Conservation (phyloP, 2,888 invertebrate species). For the Syrista parreyssii region DNA sequence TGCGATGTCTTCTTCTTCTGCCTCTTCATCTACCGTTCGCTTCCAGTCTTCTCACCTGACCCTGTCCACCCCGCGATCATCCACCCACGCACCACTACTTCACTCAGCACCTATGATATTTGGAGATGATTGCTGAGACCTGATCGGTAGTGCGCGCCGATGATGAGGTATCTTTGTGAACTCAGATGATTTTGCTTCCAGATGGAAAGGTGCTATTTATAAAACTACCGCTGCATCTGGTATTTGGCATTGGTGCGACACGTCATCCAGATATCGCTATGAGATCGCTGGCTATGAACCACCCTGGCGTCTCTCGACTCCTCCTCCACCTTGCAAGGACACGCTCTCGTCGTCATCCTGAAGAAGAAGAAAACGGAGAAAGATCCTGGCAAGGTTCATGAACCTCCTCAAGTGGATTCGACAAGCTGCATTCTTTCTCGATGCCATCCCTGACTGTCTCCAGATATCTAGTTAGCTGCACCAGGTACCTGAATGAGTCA, state of each 20-base stretch:
- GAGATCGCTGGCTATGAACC: constrained; percentile 31
- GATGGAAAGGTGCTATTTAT: constrained; percentile 27
- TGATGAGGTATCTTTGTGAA: not conserved
- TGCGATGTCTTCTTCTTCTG: constrained; percentile 18
- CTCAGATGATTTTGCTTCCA: not conserved
- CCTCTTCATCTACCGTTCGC: not conserved
- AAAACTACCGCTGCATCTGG: not conserved
- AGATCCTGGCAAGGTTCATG: constrained; percentile 39
- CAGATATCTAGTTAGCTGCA: not conserved
- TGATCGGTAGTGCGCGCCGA: not conserved
- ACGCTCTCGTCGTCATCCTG: constrained; percentile 39
- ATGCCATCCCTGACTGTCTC: not conserved
- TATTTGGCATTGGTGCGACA: not conserved
- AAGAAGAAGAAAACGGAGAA: constrained; percentile 23
- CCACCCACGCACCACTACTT: not conserved
- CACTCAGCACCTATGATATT: not conserved
- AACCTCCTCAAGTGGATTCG: constrained; percentile 25
- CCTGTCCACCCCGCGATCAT: constrained; percentile 25
- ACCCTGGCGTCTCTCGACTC: constrained; percentile 28
- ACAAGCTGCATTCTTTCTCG: constrained; percentile 22
- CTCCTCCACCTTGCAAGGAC: constrained; percentile 58
- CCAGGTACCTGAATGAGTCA: not conserved
- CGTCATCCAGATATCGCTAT: constrained; percentile 16
- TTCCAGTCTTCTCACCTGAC: constrained; percentile 16
- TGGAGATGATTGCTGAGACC: not conserved